These are phyloP conservation scores for Monomorium pharaonis DNA, from an alignment of 1,140 invertebrate genomes.

Conservation along the genomic window DNA sequence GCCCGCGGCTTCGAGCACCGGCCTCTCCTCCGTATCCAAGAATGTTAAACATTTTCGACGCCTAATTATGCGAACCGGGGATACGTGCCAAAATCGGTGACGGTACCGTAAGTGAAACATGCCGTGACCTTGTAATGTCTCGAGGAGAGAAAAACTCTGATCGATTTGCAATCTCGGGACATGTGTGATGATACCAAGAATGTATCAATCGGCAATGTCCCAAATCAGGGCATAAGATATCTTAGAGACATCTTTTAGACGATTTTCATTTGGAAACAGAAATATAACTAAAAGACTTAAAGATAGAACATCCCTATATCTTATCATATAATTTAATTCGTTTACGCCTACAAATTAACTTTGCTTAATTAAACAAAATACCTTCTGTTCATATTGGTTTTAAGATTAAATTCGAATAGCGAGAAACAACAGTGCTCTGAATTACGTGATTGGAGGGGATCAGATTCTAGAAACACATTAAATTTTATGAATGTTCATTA, in stretches of 20 bases:
- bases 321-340: not conserved
- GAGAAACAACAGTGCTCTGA: not conserved
- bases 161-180: constrained; percentile 1
- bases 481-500: not conserved
- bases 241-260: no score
- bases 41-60: constrained; percentile 64
- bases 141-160: constrained; percentile 51
- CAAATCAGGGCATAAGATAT: not conserved
- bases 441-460: not conserved
- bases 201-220: not conserved
- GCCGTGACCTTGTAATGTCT: constrained; percentile 56
- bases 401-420: not conserved
- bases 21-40: constrained; percentile 53
- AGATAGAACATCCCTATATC: not conserved
- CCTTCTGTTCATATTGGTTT: not conserved
- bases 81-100: constrained; percentile 63
- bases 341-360: not conserved
- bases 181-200: no score
- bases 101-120: constrained; percentile 43
- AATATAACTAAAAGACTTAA: no score
- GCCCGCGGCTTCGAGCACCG: not conserved
- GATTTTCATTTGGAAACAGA: no score
- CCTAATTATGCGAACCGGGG: constrained; percentile 64
- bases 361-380: not conserved
- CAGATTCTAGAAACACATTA: not conserved